Evolutionary conservation across 2,113 vertebrate species (phyloP).

Genomic region (Brevimyrus niger): DNA sequence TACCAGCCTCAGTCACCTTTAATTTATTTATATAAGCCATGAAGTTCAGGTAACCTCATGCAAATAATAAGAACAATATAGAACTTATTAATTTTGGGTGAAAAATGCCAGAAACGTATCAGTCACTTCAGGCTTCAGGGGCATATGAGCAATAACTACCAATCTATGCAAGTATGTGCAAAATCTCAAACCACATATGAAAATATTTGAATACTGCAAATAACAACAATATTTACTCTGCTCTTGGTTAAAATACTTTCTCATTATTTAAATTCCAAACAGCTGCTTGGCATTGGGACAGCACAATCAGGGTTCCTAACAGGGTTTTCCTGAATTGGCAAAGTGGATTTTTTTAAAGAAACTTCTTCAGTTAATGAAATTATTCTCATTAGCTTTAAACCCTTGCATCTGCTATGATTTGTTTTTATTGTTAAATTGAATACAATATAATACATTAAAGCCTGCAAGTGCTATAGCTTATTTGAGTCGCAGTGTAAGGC

Average conservation of each 20-base stretch:
- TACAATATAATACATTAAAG: background rate
- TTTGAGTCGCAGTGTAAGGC: background rate
- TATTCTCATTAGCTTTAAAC: background rate
- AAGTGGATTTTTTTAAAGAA: background rate
- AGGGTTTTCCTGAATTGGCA: background rate
- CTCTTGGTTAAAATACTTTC: background rate
- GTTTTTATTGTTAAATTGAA: background rate
- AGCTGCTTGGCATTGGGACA: background rate
- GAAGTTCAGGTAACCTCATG: conserved; percentile 6
- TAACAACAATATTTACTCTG: background rate
- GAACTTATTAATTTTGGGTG: conserved; percentile 47
- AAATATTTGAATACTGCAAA: background rate
- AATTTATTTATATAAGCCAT: background rate
- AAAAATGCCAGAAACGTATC: conserved; percentile 44
- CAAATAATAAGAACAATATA: conserved; percentile 16
- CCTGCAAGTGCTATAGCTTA: too few relatives aligned
- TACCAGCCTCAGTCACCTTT: conserved; percentile 37
- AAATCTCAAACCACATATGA: background rate
- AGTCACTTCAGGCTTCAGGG: conserved; percentile 27
- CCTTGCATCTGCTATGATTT: background rate
- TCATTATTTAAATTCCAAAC: background rate
- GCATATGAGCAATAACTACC: background rate
- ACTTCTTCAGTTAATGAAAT: background rate
- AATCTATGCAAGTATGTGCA: background rate
- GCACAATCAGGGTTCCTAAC: background rate